A percentile compares a stretch with the other conserved stretches of the same genome.
Conservation (phyloP, 2,113 vertebrate species). For the Glaucomys volans region DNA sequence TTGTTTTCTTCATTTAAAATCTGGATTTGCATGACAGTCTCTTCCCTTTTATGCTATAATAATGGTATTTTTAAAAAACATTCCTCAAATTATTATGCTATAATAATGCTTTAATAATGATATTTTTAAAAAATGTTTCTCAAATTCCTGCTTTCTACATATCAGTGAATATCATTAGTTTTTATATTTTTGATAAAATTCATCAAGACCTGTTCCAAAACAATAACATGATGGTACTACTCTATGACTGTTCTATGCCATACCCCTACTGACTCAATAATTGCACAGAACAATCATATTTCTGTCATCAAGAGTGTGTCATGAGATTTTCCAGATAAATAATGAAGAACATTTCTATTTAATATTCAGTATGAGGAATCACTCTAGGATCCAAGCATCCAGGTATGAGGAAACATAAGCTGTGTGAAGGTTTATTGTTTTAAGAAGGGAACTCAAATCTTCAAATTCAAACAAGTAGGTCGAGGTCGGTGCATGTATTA, state of each 20-base stretch:
- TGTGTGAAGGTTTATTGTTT: not conserved
- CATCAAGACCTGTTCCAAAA: not conserved
- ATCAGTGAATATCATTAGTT: not conserved
- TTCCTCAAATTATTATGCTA: no score
- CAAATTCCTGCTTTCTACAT: not conserved
- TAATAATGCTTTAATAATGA: no score
- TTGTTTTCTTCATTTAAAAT: not conserved
- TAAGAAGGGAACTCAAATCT: not conserved
- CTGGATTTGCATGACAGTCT: not conserved
- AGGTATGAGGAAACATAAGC: not conserved
- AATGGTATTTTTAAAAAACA: no score
- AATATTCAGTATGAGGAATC: not conserved
- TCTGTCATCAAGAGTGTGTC: not conserved
- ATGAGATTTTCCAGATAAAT: not conserved
- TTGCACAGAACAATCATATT: not conserved
- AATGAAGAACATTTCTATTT: not conserved
- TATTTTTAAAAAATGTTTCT: slow-evolving; percentile 31
- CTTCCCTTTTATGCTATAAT: not conserved
- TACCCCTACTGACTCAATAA: not conserved
- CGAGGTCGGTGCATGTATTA: not conserved
- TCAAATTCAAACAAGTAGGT: slow-evolving; percentile 42
- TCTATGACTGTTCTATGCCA: not conserved
- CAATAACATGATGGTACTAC: not conserved
- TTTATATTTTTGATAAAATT: not conserved
- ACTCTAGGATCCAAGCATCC: not conserved